Conservation (phyloP, 2,113 vertebrate species). For the Passerina amoena region DNA sequence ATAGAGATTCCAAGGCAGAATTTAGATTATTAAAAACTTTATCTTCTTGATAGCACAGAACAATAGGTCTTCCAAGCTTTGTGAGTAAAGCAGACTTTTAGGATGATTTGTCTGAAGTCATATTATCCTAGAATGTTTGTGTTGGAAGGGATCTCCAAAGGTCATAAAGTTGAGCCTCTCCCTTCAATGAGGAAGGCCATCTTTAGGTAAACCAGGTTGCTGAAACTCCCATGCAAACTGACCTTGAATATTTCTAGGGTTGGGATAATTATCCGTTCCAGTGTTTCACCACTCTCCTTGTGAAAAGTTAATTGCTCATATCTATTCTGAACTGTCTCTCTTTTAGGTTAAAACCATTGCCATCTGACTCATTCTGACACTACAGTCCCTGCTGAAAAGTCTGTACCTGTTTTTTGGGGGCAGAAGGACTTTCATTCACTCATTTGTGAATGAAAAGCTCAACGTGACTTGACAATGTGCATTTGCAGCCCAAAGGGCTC, state of each 20-base stretch:
- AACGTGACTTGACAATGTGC: rapidly evolving
- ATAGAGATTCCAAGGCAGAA: not conserved
- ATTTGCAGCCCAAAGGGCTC: not conserved
- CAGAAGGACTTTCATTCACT: not conserved
- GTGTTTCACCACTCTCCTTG: rapidly evolving
- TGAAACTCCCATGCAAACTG: not conserved
- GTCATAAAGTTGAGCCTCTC: not conserved
- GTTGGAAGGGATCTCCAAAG: not conserved
- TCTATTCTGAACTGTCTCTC: not conserved
- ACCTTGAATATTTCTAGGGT: not conserved
- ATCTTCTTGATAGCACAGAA: not conserved
- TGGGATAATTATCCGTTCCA: not conserved
- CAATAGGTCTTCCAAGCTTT: not conserved
- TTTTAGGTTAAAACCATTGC: not conserved
- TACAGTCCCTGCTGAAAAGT: not conserved
- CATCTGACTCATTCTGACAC: not conserved
- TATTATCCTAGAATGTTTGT: not conserved
- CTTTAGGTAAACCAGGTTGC: not conserved
- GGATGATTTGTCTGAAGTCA: not conserved
- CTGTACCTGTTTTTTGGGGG: not conserved
- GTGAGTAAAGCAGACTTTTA: not conserved
- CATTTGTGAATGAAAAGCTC: not conserved
- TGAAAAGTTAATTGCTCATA: not conserved
- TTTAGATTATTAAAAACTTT: not conserved
- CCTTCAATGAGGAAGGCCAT: rapidly evolving